phyloP scores from a whole-genome alignment of 2,113 vertebrate species.

The Clarias macrocephalus region DNA sequence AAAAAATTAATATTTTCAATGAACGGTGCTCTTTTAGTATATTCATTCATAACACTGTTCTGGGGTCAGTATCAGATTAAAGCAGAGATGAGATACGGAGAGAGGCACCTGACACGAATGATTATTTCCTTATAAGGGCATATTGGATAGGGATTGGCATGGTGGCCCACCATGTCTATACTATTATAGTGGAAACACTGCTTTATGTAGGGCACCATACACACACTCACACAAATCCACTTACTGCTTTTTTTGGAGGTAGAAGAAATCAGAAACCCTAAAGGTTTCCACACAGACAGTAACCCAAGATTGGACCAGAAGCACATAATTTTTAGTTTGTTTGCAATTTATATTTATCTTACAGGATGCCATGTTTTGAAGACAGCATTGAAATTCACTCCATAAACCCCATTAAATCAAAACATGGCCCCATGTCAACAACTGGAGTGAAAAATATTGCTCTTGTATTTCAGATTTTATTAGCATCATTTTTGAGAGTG shows the following conservation, averaged over 20 bases:
- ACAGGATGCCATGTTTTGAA: neutral
- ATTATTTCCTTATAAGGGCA: no score
- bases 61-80: no score
- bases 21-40: no score
- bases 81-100: no score
- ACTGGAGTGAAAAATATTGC: conserved; percentile 49
- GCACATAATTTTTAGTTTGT: neutral
- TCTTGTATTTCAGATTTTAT: conserved; percentile 60
- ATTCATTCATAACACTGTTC: no score
- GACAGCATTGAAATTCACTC: conserved; percentile 5
- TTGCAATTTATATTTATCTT: neutral
- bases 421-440: neutral
- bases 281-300: neutral
- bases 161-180: no score
- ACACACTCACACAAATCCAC: neutral
- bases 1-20: no score
- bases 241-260: neutral
- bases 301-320: neutral
- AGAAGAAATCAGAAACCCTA: neutral
- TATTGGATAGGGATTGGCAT: no score
- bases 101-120: no score
- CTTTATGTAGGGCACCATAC: neutral
- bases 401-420: conserved; percentile 25
- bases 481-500: conserved; percentile 46
- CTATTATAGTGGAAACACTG: neutral